Conservation (phyloP, 2,797 vertebrate genomes). For the Trematomus bernacchii region DNA sequence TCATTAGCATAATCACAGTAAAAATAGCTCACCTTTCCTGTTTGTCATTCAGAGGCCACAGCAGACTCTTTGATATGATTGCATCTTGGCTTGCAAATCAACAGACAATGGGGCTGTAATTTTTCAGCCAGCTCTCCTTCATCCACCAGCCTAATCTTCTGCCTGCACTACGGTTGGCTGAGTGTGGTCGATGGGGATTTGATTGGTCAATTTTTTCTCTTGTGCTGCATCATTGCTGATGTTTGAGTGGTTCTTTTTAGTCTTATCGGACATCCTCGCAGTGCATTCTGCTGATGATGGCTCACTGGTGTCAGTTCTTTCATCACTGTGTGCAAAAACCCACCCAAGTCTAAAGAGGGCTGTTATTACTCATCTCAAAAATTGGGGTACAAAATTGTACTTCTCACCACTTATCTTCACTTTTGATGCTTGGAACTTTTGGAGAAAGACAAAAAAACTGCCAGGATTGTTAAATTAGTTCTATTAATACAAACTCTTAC, state of each 20-base stretch:
- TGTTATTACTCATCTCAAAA: conserved; percentile 12
- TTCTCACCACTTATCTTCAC: neutral
- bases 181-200: conserved; percentile 55
- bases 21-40: conserved; percentile 70
- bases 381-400: neutral
- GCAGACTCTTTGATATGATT: conserved; percentile 63
- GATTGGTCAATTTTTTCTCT: conserved; percentile 71
- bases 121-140: conserved; percentile 62
- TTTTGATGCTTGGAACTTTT: neutral
- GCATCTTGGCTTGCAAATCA: conserved; percentile 72
- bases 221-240: conserved; percentile 28
- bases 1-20: conserved; percentile 63
- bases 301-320: conserved; percentile 28
- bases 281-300: conserved; percentile 18
- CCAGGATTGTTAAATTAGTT: neutral
- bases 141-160: conserved; percentile 47
- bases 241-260: conserved; percentile 31
- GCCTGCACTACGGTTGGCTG: conserved; percentile 63
- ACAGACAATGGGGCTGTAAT: conserved; percentile 71
- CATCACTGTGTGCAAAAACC: conserved; percentile 10
- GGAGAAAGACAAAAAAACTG: neutral
- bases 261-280: neutral
- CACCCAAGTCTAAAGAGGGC: neutral
- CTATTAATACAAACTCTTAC: neutral
- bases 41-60: conserved; percentile 63